A percentile compares a stretch with the other conserved stretches of the same genome.
Conservation (phyloP, 1,140 invertebrate species). For the Drosophila truncata region DNA sequence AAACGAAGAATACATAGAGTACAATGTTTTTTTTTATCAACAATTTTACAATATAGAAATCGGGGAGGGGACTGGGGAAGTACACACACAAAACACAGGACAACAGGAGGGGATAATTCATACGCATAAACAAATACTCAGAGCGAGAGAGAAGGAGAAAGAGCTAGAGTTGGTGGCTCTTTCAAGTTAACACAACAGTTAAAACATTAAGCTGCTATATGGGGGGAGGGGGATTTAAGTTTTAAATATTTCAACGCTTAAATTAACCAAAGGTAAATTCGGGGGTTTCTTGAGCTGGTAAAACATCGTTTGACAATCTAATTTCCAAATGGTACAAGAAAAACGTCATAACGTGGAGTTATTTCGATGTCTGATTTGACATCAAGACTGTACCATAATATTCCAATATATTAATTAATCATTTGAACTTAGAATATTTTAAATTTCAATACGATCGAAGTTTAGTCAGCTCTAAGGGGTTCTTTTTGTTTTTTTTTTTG, state of each 20-base stretch:
- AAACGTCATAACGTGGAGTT: not conserved
- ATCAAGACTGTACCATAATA: not conserved
- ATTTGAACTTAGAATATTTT: not conserved
- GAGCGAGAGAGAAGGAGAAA: slow-evolving; percentile 18
- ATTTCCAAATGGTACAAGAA: not conserved
- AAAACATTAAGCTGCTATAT: slow-evolving; percentile 55
- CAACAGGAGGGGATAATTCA: slow-evolving; percentile 31
- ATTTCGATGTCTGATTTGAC: not conserved
- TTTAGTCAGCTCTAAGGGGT: not conserved
- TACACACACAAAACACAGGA: slow-evolving; percentile 57
- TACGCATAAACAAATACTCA: slow-evolving; percentile 60
- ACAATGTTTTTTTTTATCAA: slow-evolving; percentile 60
- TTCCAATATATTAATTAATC: no score
- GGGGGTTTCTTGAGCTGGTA: not conserved
- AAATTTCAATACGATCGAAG: not conserved
- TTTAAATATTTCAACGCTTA: slow-evolving; percentile 67
- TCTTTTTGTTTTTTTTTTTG: slow-evolving; percentile 9
- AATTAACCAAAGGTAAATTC: slow-evolving; percentile 32
- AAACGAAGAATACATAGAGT: slow-evolving; percentile 81
- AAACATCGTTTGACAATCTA: not conserved
- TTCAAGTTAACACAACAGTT: slow-evolving; percentile 45
- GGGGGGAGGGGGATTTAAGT: slow-evolving; percentile 10
- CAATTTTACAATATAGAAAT: slow-evolving; percentile 69
- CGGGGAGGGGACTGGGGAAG: slow-evolving; percentile 1
- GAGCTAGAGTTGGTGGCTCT: slow-evolving; percentile 24